Percentiles rank a stretch among this genome's conserved stretches.
phyloP scores from a whole-genome alignment of 2,113 vertebrate genomes.

The Tricholaema leucomelas region DNA sequence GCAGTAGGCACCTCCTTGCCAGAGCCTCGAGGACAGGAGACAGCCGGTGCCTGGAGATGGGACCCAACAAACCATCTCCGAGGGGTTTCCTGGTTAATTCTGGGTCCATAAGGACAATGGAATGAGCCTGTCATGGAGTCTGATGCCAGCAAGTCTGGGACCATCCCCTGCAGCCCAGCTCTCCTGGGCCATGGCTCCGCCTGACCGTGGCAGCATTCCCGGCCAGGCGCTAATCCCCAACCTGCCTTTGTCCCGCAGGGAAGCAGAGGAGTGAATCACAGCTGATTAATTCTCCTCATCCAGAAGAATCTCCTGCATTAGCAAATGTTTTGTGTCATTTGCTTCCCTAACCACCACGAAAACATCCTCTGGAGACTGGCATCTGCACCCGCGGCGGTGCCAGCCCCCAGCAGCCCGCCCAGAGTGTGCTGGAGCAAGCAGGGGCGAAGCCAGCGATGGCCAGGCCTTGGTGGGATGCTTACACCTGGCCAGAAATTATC shows the following conservation, averaged over 20 bases:
- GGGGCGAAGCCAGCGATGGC: rapidly evolving
- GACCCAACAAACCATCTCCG: neutral
- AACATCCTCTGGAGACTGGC: neutral
- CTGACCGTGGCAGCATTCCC: neutral
- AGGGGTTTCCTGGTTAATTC: neutral
- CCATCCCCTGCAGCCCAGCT: neutral
- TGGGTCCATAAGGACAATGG: neutral
- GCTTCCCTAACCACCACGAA: neutral
- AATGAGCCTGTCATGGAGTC: neutral
- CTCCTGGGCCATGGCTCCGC: neutral
- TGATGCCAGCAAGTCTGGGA: neutral
- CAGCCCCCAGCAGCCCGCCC: neutral
- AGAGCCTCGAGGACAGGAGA: neutral
- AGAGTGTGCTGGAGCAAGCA: rapidly evolving
- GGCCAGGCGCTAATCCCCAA: neutral
- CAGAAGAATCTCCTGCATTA: conserved; percentile 29
- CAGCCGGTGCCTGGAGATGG: rapidly evolving
- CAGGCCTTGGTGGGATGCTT: neutral
- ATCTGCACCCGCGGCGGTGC: neutral
- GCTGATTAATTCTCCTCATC: neutral
- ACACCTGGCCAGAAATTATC: neutral
- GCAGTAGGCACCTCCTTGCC: rapidly evolving
- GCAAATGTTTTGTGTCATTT: conserved; percentile 30
- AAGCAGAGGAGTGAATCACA: neutral
- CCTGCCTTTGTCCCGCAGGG: neutral